Evolutionary conservation across 2,888 invertebrate genomes (phyloP), one percentile per base, ranked within the genome.

Genomic region (Cheilosia vernalis): DNA sequence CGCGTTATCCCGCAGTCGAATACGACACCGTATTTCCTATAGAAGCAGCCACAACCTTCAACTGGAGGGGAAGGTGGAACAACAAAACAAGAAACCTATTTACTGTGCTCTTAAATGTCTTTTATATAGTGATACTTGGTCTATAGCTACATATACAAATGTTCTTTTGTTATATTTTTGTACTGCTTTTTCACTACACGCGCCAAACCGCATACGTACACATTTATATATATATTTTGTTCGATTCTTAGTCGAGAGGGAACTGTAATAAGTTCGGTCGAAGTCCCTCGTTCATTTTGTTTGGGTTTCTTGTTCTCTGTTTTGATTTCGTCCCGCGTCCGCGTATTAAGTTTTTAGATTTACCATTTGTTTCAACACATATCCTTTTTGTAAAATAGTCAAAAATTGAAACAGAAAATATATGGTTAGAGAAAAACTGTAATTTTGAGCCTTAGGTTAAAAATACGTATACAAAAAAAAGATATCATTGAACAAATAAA

Each of bases 21-120:
- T 89, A 96, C 97, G 72, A 98, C 98, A 86, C 99, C 99, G 21
- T 99, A 99, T 93, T 99, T 99, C 93, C 95, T 99, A 93, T 99
- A 95, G 2, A 56, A 37, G 6, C 19, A 63, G 13, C 27, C 19
- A 30, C 37, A n/a, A 47, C 33, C 47, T 44, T 33, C 30, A 64
- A 44, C 42, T 10, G n/a, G 60, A 19, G 33, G 42, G 17, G 15
- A 37, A 9, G n/a, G 10, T 5, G 1, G 17, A 53, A 77, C 58
- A 60, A 66, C 27, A 44, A 33, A 60, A 66, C 40, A 53, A 27
- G 37, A 70, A 78, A 77, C 69, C 69, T 63, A 66, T 56, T 78
- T 63, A 56, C 56, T 78, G 78, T 78, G 78, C 78, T 70, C 78
- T 78, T 78, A 69, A 69, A 69, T 78, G 69, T 27, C 6, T 27